A percentile compares a stretch with the other conserved stretches of the same genome.
Conservation (phyloP, 2,888 invertebrate species). For the Syritta pipiens region DNA sequence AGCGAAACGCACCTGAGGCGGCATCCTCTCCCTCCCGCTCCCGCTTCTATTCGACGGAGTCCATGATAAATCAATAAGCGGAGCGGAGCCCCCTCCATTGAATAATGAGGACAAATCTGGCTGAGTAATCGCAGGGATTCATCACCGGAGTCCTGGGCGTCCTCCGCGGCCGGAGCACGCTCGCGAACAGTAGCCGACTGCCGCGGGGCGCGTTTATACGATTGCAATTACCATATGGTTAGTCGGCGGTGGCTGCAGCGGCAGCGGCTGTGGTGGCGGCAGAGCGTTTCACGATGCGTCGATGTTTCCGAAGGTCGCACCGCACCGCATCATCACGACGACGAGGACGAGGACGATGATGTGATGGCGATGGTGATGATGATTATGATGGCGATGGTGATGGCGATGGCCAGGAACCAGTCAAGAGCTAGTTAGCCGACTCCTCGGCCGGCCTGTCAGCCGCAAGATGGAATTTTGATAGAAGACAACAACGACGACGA, state of each 20-base stretch:
- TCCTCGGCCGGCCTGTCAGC: slow-evolving; percentile 54
- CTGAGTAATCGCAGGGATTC: slow-evolving; percentile 68
- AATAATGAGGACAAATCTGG: slow-evolving; percentile 68
- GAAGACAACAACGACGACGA: slow-evolving; percentile 43
- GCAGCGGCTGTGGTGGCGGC: no score
- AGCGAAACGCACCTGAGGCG: slow-evolving; percentile 63
- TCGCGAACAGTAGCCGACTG: slow-evolving; percentile 57
- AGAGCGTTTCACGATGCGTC: slow-evolving; percentile 56
- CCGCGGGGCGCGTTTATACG: slow-evolving; percentile 68
- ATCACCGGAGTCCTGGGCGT: slow-evolving; percentile 52
- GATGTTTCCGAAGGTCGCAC: slow-evolving; percentile 32
- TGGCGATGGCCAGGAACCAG: slow-evolving; percentile 40
- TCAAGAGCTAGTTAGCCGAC: slow-evolving; percentile 40
- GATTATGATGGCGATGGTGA: slow-evolving; percentile 44
- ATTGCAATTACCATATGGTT: slow-evolving; percentile 70
- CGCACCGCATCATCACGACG: neutral
- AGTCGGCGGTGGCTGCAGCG: no score
- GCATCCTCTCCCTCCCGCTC: slow-evolving; percentile 10
- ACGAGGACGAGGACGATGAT: neutral
- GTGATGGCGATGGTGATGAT: slow-evolving; percentile 51
- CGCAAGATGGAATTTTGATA: slow-evolving; percentile 47
- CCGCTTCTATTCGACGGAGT: slow-evolving; percentile 14
- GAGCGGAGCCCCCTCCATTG: slow-evolving; percentile 55
- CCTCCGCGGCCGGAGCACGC: slow-evolving; percentile 18
- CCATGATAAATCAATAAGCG: slow-evolving; percentile 68